A percentile compares a stretch with the other conserved stretches of the same genome.
These are phyloP conservation scores for Urophycis tenuis DNA, from an alignment of 2,797 vertebrate species.

Conservation along the genomic window DNA sequence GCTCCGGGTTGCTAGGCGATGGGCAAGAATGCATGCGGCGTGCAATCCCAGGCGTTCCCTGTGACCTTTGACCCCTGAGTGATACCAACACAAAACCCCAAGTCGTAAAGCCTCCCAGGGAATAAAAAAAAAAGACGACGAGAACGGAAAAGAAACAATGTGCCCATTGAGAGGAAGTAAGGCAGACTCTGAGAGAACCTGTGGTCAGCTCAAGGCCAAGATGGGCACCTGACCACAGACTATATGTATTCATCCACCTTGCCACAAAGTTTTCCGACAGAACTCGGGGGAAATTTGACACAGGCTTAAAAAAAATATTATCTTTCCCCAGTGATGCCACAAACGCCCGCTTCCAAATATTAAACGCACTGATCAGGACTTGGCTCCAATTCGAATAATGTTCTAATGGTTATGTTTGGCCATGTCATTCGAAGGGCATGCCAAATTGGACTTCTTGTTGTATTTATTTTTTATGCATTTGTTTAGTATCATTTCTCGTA, in stretches of 20 bases:
- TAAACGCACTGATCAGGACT: conserved; percentile 58
- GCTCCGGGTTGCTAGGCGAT: conserved; percentile 36
- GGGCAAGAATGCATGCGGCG: conserved; percentile 40
- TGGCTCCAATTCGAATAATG: conserved; percentile 44
- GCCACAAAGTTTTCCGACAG: conserved; percentile 49
- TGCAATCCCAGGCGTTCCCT: conserved; percentile 36
- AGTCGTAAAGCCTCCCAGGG: conserved; percentile 51
- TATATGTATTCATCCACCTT: conserved; percentile 43
- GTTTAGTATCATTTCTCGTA: background rate
- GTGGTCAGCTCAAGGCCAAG: conserved; percentile 45
- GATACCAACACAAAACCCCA: conserved; percentile 51
- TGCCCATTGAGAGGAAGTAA: conserved; percentile 43
- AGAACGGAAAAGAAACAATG: conserved; percentile 49
- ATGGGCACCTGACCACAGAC: conserved; percentile 62
- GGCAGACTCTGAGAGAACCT: conserved; percentile 41
- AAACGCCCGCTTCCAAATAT: conserved; percentile 55
- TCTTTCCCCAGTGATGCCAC: conserved; percentile 52
- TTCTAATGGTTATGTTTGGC: conserved; percentile 57
- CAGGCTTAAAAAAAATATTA: conserved; percentile 47
- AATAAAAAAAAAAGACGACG: conserved; percentile 42
- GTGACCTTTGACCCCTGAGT: conserved; percentile 46
- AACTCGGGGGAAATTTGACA: conserved; percentile 58
- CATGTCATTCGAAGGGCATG: conserved; percentile 34
- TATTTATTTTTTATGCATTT: background rate
- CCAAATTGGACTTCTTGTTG: conserved; percentile 3